These are phyloP conservation scores for Sycophila texana DNA, from an alignment of 2,888 invertebrate species.

Conservation along the genomic window DNA sequence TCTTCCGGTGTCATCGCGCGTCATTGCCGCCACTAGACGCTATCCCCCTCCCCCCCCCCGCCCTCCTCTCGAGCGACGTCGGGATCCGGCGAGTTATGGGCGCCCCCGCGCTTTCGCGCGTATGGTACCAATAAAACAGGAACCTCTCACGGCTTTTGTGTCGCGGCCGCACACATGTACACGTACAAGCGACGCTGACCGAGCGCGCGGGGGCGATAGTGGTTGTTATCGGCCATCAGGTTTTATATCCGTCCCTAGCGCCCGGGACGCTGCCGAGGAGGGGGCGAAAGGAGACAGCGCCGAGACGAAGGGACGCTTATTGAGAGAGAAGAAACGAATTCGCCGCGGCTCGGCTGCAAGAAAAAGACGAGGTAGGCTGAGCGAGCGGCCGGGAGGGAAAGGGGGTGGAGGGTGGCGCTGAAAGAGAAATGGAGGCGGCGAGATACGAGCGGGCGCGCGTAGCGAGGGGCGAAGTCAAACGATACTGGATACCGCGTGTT, in stretches of 20 bases:
- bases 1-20: constrained; percentile 40
- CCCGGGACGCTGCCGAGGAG: constrained; percentile 32
- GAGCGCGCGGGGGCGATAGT: constrained; percentile 66
- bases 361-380: constrained; percentile 6
- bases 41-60: neutral
- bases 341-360: neutral
- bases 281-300: constrained; percentile 32
- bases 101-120: constrained; percentile 64
- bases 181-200: neutral
- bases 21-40: constrained; percentile 22
- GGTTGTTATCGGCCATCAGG: constrained; percentile 76
- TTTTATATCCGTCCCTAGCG: constrained; percentile 72
- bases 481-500: constrained; percentile 74
- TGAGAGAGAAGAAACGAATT: constrained; percentile 31
- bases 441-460: constrained; percentile 26
- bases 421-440: constrained; percentile 39
- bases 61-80: too few species aligned
- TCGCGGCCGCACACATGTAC: constrained; percentile 60
- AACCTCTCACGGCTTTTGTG: constrained; percentile 75
- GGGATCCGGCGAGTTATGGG: neutral
- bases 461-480: constrained; percentile 61
- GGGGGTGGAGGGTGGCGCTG: constrained; percentile 9
- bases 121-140: constrained; percentile 75
- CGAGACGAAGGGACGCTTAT: constrained; percentile 32
- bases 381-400: neutral